Evolutionary conservation across 1,140 invertebrate species (phyloP), one percentile per base, ranked within the genome.

Genomic region (Drosophila nigrodunni): DNA sequence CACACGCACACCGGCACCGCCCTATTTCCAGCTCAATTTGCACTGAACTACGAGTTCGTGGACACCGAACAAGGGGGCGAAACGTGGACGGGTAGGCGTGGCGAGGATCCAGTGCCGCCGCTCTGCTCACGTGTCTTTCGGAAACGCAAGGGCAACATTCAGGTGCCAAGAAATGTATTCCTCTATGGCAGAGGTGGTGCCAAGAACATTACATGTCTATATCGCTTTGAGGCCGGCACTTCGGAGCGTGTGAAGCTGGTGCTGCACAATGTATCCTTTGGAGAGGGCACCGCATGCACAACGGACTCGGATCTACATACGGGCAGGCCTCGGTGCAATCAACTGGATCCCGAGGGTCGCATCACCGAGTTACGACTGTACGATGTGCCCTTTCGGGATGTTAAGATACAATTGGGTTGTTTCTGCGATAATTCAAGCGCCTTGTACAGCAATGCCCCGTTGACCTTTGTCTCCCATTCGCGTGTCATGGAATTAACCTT

Each of bases 11-110:
- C 94, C 62, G 95, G 95, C 21, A 96, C 95, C 7, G 95, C 95
- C 18, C 93, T 95, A 3, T 95, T 95, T 80, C 95, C 95, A 7
- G 94, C 95, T 2, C 93, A 94, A 25, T 96, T 95, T 81, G 93
- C 94, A 37, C 83, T 96, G 37, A 94, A 96, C 61, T 97, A 97
- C 90, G 97, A 98, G 91, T 97, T 98, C 78, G 95, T 97, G 2
- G 96, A 97, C 85, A 97, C 96, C 0, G 92, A 95, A 47, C 94
- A 97, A 65, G 95, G 95, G 15, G 96, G 96, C 2, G 95, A 96
- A 57, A 92, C 93, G 0, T 95, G 94, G 95, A 68, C 93, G 30
- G 94, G 94, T 0, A 93, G 93, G 34, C 93, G 94, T 0, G 96
- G 96, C 2, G 93, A 94, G 15, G 93, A 97, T 18, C 94, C 93